Conservation (phyloP, 2,888 invertebrate genomes). For the Miltochrista miniata region DNA sequence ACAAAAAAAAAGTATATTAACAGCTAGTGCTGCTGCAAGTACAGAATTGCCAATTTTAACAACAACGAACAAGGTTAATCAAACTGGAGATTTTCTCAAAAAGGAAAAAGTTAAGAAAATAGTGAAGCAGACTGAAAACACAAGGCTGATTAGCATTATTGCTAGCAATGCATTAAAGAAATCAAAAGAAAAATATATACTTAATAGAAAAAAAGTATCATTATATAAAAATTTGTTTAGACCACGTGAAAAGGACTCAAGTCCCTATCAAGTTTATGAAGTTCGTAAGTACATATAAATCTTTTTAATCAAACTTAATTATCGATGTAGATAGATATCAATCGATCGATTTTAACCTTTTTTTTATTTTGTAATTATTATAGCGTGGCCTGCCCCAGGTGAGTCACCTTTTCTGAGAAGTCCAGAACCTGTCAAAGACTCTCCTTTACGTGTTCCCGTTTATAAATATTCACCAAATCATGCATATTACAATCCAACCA, state of each 20-base stretch:
- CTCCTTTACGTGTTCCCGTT: slow-evolving; percentile 47
- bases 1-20: neutral
- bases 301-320: too few species aligned
- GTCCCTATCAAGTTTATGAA: slow-evolving; percentile 49
- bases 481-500: slow-evolving; percentile 55
- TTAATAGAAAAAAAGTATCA: slow-evolving; percentile 10
- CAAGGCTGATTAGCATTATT: neutral
- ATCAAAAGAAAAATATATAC: slow-evolving; percentile 8
- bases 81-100: neutral
- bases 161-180: slow-evolving; percentile 3
- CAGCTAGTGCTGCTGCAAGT: neutral
- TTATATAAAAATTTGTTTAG: too few species aligned
- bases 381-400: slow-evolving; percentile 32
- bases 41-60: neutral
- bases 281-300: slow-evolving; percentile 50
- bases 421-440: slow-evolving; percentile 20
- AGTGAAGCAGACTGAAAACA: slow-evolving; percentile 1
- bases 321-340: too few species aligned
- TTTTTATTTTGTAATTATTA: neutral
- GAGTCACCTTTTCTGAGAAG: slow-evolving; percentile 20
- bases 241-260: neutral
- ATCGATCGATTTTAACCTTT: too few species aligned
- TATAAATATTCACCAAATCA: slow-evolving; percentile 49
- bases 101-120: slow-evolving; percentile 5
- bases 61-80: neutral